Evolutionary conservation across 2,888 invertebrate genomes (phyloP), one percentile per base, ranked within the genome.

Genomic region (Ophioninae sp.): DNA sequence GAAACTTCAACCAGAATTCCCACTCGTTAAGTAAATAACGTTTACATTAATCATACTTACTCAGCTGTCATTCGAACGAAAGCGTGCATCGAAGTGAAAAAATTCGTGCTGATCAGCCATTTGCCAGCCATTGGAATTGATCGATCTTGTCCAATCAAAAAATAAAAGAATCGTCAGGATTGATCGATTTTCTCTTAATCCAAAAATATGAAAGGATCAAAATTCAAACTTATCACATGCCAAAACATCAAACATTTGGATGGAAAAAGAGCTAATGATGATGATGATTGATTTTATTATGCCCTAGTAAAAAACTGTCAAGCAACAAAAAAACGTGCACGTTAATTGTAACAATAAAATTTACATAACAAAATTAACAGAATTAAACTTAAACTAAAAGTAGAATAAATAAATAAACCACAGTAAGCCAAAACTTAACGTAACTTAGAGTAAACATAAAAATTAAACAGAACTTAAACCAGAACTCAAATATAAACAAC

Each of bases 101-200:
- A 9, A 61, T 7, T 13, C 22, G n/a, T 44, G 17, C 44, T n/a
- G 22, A 77, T 20, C 68, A 77, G 51, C 77, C 30, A 77, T 30
- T 69, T 41, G 61, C 17, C 39, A 51, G 44, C 68, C n/a, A 67
- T 13, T 51, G 51, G 77, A 61, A 77, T 67, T 68, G 82, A 64
- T 82, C 78, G 74, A 69, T 82, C 78, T 69, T 78, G 82, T 78
- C 82, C 82, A 74, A 68, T 51, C 74, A 69, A 78, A 82, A 82
- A 30, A 30, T 30, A 30, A 30, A 30, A 30, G 2, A 30, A 30
- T 30, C 20, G 23, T 5, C 22, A 2, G 59, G 13, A 20, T 59
- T 22, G 22, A 30, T 71, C 20, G 56, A 59, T 37, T 39, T 20
- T 9, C 13, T 41, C 22, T 13, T 10, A 67, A 6, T n/a, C 1